Percentiles rank a stretch among this genome's conserved stretches.
These are phyloP conservation scores for Corythoichthys intestinalis DNA, from an alignment of 2,113 vertebrate species.

Conservation along the genomic window DNA sequence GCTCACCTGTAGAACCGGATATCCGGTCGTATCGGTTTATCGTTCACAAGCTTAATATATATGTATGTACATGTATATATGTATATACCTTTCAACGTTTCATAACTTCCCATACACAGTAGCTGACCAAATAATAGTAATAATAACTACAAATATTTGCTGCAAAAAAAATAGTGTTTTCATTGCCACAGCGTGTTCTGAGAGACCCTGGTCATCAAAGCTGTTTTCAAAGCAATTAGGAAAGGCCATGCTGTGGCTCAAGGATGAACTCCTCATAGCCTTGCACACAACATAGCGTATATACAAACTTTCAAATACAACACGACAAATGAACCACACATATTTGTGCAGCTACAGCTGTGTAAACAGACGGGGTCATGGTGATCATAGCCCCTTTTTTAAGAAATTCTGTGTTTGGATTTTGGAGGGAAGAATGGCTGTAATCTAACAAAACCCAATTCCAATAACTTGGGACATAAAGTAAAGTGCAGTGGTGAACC, in stretches of 20 bases:
- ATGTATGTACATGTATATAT: no score
- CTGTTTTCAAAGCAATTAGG: constrained; percentile 62
- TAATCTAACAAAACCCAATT: no score
- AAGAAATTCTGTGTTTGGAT: constrained; percentile 38
- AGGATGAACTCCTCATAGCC: constrained; percentile 54
- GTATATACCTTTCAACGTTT: not conserved
- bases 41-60: no score
- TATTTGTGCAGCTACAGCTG: constrained; percentile 63
- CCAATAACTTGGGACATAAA: no score
- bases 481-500: no score
- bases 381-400: constrained; percentile 39
- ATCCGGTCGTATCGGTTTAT: no score
- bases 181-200: constrained; percentile 56
- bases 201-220: constrained; percentile 63
- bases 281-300: constrained; percentile 64
- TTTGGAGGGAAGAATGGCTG: constrained; percentile 48
- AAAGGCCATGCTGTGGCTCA: constrained; percentile 65
- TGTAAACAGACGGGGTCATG: constrained; percentile 62
- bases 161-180: constrained; percentile 56
- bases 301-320: constrained; percentile 38
- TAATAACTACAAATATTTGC: constrained; percentile 19
- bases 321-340: constrained; percentile 36
- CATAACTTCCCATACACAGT: constrained; percentile 15
- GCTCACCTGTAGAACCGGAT: no score
- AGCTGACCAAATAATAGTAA: constrained; percentile 38